phyloP scores from a whole-genome alignment of 1,140 invertebrate genomes.

The Neodiprion fabricii region DNA sequence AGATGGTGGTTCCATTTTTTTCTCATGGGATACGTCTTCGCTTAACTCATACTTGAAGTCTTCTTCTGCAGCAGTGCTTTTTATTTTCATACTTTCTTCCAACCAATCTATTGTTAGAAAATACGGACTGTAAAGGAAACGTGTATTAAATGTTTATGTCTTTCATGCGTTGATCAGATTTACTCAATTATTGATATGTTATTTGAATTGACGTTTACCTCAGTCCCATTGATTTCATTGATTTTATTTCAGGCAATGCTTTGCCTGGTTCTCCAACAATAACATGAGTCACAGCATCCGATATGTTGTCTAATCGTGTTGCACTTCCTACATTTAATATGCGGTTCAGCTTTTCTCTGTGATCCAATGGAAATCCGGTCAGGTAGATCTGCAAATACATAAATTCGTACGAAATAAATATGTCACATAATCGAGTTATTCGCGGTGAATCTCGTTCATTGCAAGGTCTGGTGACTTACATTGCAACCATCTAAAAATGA shows the following conservation, averaged over 20 bases:
- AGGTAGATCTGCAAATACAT: constrained; percentile 65
- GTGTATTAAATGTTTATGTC: constrained; percentile 10
- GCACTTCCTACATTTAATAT: constrained; percentile 83
- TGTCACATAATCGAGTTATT: no score
- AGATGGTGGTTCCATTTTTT: constrained; percentile 57
- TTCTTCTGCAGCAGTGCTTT: constrained; percentile 67
- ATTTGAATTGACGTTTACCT: constrained; percentile 36
- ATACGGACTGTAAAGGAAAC: constrained; percentile 62
- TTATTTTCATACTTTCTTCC: constrained; percentile 71
- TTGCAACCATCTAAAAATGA: constrained; percentile 85
- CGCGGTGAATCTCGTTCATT: no score
- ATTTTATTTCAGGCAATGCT: constrained; percentile 58
- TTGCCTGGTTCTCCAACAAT: constrained; percentile 69
- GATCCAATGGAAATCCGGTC: constrained; percentile 68
- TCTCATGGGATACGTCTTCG: constrained; percentile 41
- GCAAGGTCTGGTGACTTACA: constrained; percentile 60
- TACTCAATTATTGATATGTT: neutral
- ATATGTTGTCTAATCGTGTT: constrained; percentile 77
- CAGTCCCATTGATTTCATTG: constrained; percentile 51
- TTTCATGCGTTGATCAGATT: constrained; percentile 21
- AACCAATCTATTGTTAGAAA: constrained; percentile 78
- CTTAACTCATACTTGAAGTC: constrained; percentile 55
- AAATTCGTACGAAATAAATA: constrained; percentile 2
- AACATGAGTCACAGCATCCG: constrained; percentile 81
- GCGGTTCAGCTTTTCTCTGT: constrained; percentile 78